These are phyloP conservation scores for Tridacna gigas DNA, from an alignment of 2,888 invertebrate species.

Conservation along the genomic window DNA sequence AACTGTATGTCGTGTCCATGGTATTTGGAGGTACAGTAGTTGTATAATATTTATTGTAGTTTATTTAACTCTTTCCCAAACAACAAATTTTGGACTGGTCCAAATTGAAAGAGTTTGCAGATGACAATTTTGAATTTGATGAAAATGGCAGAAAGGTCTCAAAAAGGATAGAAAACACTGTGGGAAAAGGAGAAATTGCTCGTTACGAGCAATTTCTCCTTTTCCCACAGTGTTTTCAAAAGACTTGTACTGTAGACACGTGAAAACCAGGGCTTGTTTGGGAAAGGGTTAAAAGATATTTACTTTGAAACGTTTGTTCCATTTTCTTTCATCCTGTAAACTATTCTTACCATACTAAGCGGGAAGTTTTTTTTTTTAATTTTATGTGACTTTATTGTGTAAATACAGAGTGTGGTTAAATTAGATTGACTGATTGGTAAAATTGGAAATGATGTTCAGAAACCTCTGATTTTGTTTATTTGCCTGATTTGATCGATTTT, in stretches of 20 bases:
- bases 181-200: no score
- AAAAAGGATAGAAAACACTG: no score
- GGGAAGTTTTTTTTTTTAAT: conserved; percentile 64
- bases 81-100: no score
- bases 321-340: conserved; percentile 62
- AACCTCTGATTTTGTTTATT: background rate
- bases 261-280: no score
- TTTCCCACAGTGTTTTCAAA: no score
- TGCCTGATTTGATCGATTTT: no score
- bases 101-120: no score
- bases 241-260: no score
- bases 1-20: background rate
- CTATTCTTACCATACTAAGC: conserved; percentile 64
- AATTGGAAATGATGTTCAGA: background rate
- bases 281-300: conserved; percentile 30
- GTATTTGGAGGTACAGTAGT: conserved; percentile 23
- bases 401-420: conserved; percentile 29
- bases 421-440: background rate
- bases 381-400: conserved; percentile 57
- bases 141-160: background rate
- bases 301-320: conserved; percentile 44
- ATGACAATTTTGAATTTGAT: no score
- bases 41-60: conserved; percentile 49
- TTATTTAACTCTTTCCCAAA: no score
- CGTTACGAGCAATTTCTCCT: no score